Evolutionary conservation across 2,797 vertebrate genomes (phyloP), one percentile per base, ranked within the genome.

Genomic region (Neopelma chrysocephalum): DNA sequence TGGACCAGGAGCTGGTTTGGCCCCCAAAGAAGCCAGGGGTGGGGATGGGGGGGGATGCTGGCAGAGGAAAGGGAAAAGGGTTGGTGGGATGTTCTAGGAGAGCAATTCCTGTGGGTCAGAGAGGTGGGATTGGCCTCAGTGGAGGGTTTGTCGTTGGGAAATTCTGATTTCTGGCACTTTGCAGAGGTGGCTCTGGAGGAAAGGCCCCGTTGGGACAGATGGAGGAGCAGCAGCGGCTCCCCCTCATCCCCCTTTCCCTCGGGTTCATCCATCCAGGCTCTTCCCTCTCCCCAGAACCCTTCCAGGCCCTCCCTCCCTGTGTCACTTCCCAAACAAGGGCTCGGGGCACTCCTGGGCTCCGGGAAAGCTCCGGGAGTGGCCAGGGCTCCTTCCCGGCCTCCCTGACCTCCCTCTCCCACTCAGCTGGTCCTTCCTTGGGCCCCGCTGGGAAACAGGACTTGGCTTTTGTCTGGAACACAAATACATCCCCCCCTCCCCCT

Each of bases 381-480:
- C 21, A 62, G 87, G 87, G 84, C 93, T 90, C 77, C 93, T 96
- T 95, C 91, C 71, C 89, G 86, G 81, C 68, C 96, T 96, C 94
- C 53, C 84, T 97, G 97, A 97, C 97, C 96, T 97, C 94, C 95
- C 96, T 97, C 94, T 97, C 97, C 93, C 93, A 91, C 81, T 97
- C 97, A 96, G 97, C 97, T 98, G 97, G 96, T 98, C 97, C 96
- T 97, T 97, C 97, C 92, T 97, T 94, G 97, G 94, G 96, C 93
- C 97, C 97, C 83, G 97, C 97, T 97, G 96, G 96, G 97, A 97
- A 96, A 97, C 97, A 97, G 96, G 97, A 98, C 97, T 97, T 97
- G 40, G 90, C 97, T 97, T 97, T 98, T 98, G 97, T 98, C 90
- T 93, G 93, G 81, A 96, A 94, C 98, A 97, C 97, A 97, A 98